Percentiles rank a stretch among this genome's conserved stretches.
These are phyloP conservation scores for Drosophila leontia DNA, from an alignment of 1,140 invertebrate species.

Conservation along the genomic window DNA sequence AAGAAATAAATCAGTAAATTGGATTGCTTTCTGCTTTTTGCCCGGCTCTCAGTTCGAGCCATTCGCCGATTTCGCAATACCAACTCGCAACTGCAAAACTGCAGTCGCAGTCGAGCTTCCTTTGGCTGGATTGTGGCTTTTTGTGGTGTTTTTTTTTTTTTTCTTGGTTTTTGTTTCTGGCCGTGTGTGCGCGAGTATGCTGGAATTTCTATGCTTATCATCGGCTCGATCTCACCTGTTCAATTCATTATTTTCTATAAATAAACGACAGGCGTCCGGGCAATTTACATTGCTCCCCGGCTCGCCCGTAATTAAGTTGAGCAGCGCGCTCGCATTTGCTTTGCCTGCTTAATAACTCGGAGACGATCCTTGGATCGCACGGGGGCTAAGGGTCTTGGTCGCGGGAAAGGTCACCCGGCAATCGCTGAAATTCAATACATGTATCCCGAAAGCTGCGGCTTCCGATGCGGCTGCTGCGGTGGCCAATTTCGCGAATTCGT, in stretches of 20 bases:
- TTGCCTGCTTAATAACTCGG: slow-evolving; percentile 40
- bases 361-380: slow-evolving; percentile 12
- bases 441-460: slow-evolving; percentile 60
- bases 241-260: slow-evolving; percentile 84
- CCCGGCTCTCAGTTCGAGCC: slow-evolving; percentile 47
- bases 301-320: slow-evolving; percentile 73
- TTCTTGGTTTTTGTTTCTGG: slow-evolving; percentile 2
- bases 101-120: slow-evolving; percentile 32
- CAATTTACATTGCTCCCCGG: slow-evolving; percentile 68
- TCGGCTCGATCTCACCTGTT: slow-evolving; percentile 79
- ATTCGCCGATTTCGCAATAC: slow-evolving; percentile 68
- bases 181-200: slow-evolving; percentile 59
- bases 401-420: slow-evolving; percentile 63
- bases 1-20: slow-evolving; percentile 84
- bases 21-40: slow-evolving; percentile 76
- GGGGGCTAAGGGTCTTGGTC: slow-evolving; percentile 18
- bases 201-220: slow-evolving; percentile 83
- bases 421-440: slow-evolving; percentile 78
- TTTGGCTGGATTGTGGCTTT: slow-evolving; percentile 27
- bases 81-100: slow-evolving; percentile 52
- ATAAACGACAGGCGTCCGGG: slow-evolving; percentile 72
- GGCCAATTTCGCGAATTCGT: slow-evolving; percentile 80
- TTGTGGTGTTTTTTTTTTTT: slow-evolving; percentile 4
- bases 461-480: slow-evolving; percentile 62
- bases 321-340: slow-evolving; percentile 40